A percentile compares a stretch with the other conserved stretches of the same genome.
phyloP scores from a whole-genome alignment of 2,797 vertebrate species.

The Darevskia nairensis region DNA sequence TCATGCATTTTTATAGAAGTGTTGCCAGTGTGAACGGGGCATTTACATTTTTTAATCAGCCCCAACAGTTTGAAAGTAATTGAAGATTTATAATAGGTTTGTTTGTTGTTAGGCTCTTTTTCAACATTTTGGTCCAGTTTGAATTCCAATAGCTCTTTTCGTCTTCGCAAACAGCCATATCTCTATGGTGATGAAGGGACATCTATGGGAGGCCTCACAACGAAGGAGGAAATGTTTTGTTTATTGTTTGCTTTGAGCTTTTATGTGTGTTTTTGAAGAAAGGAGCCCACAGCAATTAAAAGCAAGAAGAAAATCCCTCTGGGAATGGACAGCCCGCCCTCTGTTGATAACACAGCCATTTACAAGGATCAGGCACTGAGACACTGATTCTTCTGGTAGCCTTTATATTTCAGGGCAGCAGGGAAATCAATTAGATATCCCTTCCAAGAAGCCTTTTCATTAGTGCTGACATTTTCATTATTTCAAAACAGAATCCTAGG shows the following conservation, averaged over 20 bases:
- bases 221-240: conserved; percentile 65
- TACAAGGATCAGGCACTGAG: conserved; percentile 40
- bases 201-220: conserved; percentile 70
- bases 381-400: neutral
- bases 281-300: conserved; percentile 54
- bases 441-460: conserved; percentile 24
- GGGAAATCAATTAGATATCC: conserved; percentile 38
- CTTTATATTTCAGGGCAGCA: conserved; percentile 14
- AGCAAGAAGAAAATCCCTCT: conserved; percentile 59
- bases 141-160: conserved; percentile 70
- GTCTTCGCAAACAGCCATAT: conserved; percentile 68
- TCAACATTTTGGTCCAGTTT: conserved; percentile 70
- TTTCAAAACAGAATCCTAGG: conserved; percentile 23
- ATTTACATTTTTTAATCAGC: conserved; percentile 77
- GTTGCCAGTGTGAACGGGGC: conserved; percentile 60
- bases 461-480: conserved; percentile 53
- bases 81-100: conserved; percentile 74
- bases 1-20: conserved; percentile 72
- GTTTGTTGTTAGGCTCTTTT: conserved; percentile 55
- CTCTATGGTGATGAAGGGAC: conserved; percentile 72
- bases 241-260: conserved; percentile 61
- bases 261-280: conserved; percentile 60
- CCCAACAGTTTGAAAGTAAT: conserved; percentile 76
- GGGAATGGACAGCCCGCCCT: conserved; percentile 29
- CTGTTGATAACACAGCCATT: conserved; percentile 37